Percentiles rank a stretch among this genome's conserved stretches.
These are phyloP conservation scores for Allacma fusca DNA, from an alignment of 2,888 invertebrate species.

Conservation along the genomic window DNA sequence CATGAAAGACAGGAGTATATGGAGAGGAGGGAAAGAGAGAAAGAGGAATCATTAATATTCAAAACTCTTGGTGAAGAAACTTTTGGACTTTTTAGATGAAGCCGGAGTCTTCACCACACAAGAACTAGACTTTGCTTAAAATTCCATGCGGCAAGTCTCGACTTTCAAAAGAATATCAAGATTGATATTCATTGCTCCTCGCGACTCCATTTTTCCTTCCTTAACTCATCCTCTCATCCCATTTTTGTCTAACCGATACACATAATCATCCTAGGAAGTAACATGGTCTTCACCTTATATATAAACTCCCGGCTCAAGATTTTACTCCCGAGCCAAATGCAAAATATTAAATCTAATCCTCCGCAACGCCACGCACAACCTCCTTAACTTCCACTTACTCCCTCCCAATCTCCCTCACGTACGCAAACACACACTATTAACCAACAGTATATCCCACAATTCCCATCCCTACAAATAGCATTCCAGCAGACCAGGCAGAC, in stretches of 20 bases:
- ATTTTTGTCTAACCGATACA: not conserved
- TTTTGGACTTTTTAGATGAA: conserved; percentile 54
- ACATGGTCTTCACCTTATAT: not conserved
- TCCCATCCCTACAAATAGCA: no score
- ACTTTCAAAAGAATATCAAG: conserved; percentile 62
- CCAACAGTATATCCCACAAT: not conserved
- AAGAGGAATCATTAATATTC: conserved; percentile 56
- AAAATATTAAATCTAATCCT: conserved; percentile 5
- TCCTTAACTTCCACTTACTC: not conserved
- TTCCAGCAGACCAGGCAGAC: no score
- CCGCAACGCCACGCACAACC: not conserved
- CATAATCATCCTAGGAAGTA: not conserved
- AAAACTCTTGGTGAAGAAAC: conserved; percentile 53
- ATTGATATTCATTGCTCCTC: conserved; percentile 62
- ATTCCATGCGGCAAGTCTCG: conserved; percentile 60
- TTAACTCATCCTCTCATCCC: conserved; percentile 42
- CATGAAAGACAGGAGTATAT: not conserved
- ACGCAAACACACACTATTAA: not conserved
- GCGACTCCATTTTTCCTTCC: conserved; percentile 57
- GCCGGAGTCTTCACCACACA: conserved; percentile 3
- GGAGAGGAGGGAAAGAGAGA: conserved; percentile 6
- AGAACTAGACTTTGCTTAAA: conserved; percentile 51
- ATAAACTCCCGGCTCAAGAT: not conserved
- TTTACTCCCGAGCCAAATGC: not conserved
- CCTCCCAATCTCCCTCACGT: not conserved